Evolutionary conservation across 2,113 vertebrate species (phyloP).

Genomic region (Stigmatopora argus): DNA sequence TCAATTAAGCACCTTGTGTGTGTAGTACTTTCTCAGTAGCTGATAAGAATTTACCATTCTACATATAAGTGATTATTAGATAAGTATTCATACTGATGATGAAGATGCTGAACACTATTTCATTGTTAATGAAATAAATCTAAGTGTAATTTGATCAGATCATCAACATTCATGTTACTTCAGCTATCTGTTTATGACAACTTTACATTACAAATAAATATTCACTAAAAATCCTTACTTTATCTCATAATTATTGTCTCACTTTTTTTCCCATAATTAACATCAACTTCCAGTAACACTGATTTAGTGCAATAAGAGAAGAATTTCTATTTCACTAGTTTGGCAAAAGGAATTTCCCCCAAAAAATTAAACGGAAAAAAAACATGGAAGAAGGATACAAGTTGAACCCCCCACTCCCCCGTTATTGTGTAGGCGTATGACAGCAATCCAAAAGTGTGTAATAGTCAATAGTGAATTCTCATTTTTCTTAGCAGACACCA

Average conservation of each 20-base stretch:
- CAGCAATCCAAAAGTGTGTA: neutral
- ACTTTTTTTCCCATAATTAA: neutral
- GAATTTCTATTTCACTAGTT: neutral
- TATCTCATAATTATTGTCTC: neutral
- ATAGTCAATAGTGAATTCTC: neutral
- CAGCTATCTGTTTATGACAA: neutral
- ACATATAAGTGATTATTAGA: neutral
- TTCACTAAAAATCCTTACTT: neutral
- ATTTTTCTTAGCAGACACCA: neutral
- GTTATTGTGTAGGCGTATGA: neutral
- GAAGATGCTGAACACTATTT: neutral
- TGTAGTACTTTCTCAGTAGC: neutral
- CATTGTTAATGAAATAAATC: neutral
- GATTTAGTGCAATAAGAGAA: neutral
- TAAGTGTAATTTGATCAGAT: neutral
- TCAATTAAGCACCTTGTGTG: neutral
- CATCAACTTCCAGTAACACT: neutral
- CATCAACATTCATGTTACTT: neutral
- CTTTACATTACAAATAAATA: too few species aligned
- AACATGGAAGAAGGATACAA: too few species aligned
- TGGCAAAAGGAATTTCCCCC: neutral
- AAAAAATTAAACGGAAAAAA: neutral
- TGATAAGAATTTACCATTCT: neutral
- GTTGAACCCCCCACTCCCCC: neutral
- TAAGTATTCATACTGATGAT: neutral